Conservation (phyloP, 2,113 vertebrate species). For the Alligator sinensis region DNA sequence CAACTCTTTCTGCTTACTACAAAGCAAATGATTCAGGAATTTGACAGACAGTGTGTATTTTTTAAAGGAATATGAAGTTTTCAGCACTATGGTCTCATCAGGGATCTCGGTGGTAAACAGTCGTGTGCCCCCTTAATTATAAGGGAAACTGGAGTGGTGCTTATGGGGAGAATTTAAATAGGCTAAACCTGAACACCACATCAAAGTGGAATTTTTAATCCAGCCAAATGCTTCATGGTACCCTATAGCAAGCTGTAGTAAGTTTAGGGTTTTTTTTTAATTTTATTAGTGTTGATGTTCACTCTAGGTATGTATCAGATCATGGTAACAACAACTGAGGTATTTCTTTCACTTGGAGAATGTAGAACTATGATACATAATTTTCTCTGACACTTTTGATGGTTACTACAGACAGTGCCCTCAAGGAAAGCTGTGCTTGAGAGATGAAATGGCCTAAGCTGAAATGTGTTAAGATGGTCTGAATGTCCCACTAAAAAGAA, state of each 20-base stretch:
- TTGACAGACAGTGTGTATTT: conserved; percentile 23
- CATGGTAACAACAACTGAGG: background rate
- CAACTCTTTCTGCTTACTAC: background rate
- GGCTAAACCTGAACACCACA: conserved; percentile 35
- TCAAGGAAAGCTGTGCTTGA: background rate
- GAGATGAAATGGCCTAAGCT: background rate
- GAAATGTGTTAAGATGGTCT: background rate
- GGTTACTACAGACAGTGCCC: background rate
- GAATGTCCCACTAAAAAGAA: background rate
- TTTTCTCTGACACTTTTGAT: background rate
- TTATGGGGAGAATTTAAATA: conserved; percentile 54
- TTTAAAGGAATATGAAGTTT: conserved; percentile 52
- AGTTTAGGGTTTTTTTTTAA: conserved; percentile 35
- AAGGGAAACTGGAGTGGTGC: conserved; percentile 36
- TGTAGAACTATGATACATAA: background rate
- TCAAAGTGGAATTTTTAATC: conserved; percentile 58
- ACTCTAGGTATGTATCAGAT: background rate
- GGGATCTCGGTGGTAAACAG: conserved; percentile 32
- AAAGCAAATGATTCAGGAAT: background rate
- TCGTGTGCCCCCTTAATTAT: conserved; percentile 60
- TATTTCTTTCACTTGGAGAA: background rate
- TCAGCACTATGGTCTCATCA: conserved; percentile 33
- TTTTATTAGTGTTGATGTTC: conserved; percentile 54
- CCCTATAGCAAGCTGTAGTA: conserved; percentile 21
- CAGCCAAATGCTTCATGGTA: conserved; percentile 49